phyloP scores from a whole-genome alignment of 2,888 invertebrate genomes.

The Ormyrus rosae region DNA sequence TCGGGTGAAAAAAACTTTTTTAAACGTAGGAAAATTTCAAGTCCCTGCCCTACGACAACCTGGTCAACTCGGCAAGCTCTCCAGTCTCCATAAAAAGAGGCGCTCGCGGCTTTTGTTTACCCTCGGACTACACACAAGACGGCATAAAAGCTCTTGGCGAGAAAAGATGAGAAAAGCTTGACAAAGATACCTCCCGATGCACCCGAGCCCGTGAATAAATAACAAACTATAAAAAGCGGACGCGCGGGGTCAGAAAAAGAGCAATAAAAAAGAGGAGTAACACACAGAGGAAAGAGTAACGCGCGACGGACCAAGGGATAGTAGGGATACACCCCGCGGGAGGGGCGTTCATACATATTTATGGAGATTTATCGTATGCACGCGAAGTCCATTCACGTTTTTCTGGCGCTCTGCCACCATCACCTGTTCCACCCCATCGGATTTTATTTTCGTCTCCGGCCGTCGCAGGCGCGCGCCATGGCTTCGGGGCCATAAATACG shows the following conservation, averaged over 20 bases:
- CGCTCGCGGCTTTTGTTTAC: not conserved
- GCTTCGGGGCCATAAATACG: slow-evolving; percentile 62
- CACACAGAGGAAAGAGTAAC: slow-evolving; percentile 15
- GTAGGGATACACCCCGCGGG: slow-evolving; percentile 58
- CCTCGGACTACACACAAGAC: not conserved
- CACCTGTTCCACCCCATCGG: slow-evolving; percentile 67
- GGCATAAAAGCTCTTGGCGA: not conserved
- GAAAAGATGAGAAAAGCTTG: not conserved
- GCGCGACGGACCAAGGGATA: slow-evolving; percentile 31
- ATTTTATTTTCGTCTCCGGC: slow-evolving; percentile 66
- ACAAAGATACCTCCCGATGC: not conserved
- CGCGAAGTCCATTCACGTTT: slow-evolving; percentile 63
- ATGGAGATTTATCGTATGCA: slow-evolving; percentile 69
- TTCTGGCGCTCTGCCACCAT: slow-evolving; percentile 68
- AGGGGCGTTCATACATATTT: slow-evolving; percentile 68
- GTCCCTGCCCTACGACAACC: too few species aligned
- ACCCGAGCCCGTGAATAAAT: slow-evolving; percentile 16
- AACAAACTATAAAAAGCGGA: slow-evolving; percentile 2
- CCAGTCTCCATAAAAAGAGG: not conserved
- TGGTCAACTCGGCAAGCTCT: too few species aligned
- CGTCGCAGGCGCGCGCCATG: slow-evolving; percentile 45
- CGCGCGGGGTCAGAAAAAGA: not conserved
- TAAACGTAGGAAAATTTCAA: too few species aligned
- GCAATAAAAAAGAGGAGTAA: not conserved
- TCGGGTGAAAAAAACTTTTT: too few species aligned